A percentile compares a stretch with the other conserved stretches of the same genome.
Conservation (phyloP, 2,888 invertebrate species). For the Campoletis raptor region DNA sequence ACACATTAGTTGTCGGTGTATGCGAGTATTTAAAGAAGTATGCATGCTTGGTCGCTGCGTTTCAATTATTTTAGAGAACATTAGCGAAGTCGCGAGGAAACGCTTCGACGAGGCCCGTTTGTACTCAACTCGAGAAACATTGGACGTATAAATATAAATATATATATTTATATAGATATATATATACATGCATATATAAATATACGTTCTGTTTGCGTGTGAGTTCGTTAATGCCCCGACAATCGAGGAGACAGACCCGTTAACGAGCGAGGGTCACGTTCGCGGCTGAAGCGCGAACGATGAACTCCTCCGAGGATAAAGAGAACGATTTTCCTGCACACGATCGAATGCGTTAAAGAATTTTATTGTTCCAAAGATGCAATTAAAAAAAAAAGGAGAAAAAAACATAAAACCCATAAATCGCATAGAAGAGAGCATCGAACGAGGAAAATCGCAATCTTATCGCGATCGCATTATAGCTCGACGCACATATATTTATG, state of each 20-base stretch:
- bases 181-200: background rate
- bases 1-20: background rate
- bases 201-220: conserved; percentile 34
- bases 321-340: conserved; percentile 42
- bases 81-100: conserved; percentile 67
- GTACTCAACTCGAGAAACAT: conserved; percentile 45
- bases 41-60: conserved; percentile 69
- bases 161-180: background rate
- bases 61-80: conserved; percentile 77
- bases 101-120: conserved; percentile 65
- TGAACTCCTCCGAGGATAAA: conserved; percentile 37
- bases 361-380: conserved; percentile 30
- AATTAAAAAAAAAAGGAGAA: background rate
- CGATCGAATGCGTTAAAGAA: conserved; percentile 32
- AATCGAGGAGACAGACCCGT: conserved; percentile 66
- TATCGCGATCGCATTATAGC: conserved; percentile 60
- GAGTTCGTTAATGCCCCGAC: conserved; percentile 65
- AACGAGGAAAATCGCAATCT: conserved; percentile 42
- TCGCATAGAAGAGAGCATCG: conserved; percentile 31
- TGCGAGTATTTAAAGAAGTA: conserved; percentile 36
- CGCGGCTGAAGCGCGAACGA: conserved; percentile 59
- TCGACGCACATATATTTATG: conserved; percentile 18
- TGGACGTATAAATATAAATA: conserved; percentile 22
- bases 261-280: conserved; percentile 63
- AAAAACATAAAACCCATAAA: background rate